Conservation (phyloP, 2,888 invertebrate genomes). For the Drosophila kuntzei region DNA sequence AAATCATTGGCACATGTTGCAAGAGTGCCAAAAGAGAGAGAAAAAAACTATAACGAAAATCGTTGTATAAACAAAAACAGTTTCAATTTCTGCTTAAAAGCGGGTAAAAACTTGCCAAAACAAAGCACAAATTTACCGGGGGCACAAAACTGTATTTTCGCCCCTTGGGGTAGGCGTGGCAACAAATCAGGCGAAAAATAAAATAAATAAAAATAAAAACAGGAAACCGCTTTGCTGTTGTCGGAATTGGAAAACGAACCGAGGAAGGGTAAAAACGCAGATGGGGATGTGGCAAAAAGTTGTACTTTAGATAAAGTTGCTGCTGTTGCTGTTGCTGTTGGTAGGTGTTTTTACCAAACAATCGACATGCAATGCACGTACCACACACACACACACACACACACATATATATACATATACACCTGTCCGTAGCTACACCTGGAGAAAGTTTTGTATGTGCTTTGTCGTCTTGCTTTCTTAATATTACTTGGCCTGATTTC, state of each 20-base stretch:
- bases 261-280: neutral
- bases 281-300: constrained; percentile 44
- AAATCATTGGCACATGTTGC: constrained; percentile 73
- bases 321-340: constrained; percentile 58
- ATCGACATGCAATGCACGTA: constrained; percentile 77
- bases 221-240: constrained; percentile 51
- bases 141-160: constrained; percentile 4
- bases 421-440: constrained; percentile 27
- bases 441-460: constrained; percentile 47
- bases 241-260: constrained; percentile 2
- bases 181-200: constrained; percentile 55
- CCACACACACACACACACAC: constrained; percentile 29
- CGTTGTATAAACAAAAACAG: constrained; percentile 58
- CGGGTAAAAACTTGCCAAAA: constrained; percentile 66
- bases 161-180: constrained; percentile 18
- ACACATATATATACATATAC: constrained; percentile 17
- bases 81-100: constrained; percentile 74
- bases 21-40: neutral
- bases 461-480: constrained; percentile 38
- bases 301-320: constrained; percentile 77
- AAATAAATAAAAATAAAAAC: constrained; percentile 20
- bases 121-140: constrained; percentile 53
- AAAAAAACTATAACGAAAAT: constrained; percentile 32
- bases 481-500: constrained; percentile 54
- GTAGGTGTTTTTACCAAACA: constrained; percentile 70